A percentile compares a stretch with the other conserved stretches of the same genome.
Conservation (phyloP, 2,797 vertebrate genomes). For the Bradypus variegatus region DNA sequence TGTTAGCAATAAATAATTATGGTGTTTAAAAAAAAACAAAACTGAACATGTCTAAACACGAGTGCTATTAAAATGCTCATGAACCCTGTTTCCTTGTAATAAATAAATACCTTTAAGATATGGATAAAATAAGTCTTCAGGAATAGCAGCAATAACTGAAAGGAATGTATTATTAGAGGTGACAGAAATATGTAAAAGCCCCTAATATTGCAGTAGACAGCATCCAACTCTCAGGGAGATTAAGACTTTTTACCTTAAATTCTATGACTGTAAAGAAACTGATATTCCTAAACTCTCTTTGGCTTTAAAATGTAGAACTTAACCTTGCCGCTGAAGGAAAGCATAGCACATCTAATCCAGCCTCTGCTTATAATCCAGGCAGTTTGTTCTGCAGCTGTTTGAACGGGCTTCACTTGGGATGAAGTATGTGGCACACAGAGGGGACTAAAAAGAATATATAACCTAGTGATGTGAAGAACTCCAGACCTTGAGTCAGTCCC, state of each 20-base stretch:
- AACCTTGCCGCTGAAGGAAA: neutral
- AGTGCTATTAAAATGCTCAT: constrained; percentile 2
- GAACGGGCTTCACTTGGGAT: neutral
- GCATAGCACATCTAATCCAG: neutral
- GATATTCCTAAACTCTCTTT: neutral
- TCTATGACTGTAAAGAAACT: neutral
- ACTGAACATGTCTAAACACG: constrained; percentile 8
- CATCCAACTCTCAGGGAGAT: constrained; percentile 2
- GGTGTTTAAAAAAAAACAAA: neutral
- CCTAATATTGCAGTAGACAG: neutral
- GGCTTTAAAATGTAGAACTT: neutral
- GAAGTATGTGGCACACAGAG: neutral
- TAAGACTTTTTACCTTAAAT: constrained; percentile 14
- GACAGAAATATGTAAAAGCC: neutral
- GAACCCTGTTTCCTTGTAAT: constrained; percentile 9
- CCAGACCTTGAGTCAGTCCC: neutral
- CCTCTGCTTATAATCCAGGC: neutral
- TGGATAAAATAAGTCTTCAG: neutral
- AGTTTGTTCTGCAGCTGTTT: neutral
- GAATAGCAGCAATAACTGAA: neutral
- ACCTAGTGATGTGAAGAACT: neutral
- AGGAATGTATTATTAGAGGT: neutral
- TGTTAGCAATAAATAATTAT: constrained; percentile 16
- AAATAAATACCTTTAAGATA: constrained; percentile 2
- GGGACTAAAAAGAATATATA: neutral